Base-by-base conservation (phyloP, 2,113 vertebrate genomes). In the Hucho hucho region DNA sequence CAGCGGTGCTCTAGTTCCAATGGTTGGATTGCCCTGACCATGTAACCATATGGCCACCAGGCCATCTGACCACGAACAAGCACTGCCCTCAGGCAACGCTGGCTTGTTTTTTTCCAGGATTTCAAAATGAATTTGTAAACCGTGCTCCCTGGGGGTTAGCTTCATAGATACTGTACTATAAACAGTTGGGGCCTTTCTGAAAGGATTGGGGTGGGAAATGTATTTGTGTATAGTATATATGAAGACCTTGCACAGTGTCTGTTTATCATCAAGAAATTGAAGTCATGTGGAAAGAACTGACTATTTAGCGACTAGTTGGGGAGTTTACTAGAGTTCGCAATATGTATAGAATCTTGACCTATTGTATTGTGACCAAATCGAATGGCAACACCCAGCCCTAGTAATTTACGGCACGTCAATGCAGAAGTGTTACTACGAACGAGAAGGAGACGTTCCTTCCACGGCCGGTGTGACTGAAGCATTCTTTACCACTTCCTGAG, bases 401-500 rank as follows among this genome's bases (percentile, higher is more conserved):
- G 73, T 74, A 2, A 74, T 70, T 53, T 16, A 53, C 78, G 47
- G 63, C 53, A 79, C 32, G 53, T 67, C 72, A 80, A 77, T 76
- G 78, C 67, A 78, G 26, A 86, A 69, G 65, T 65, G 46, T 24
- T 43, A 43, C 9, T 43, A 43, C 37, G 37, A 12, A 43, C 9
- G 9, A 43, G 37, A 43, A 43, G 37, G 43, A 70, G 75, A 46
- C 63, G 75, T 72, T 86, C 79, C 72, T 83, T 89, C 79, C 53
- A 59, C 43, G 46, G 37, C 75, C 32, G 64, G 46, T 75, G 69
- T 75, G 78, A 86, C 82, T 80, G 71, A 85, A 83, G 84, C 81
- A 90, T 86, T 90, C 87, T 85, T 85, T 7, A 75, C 82, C 25
- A 76, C 86, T 93, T 93, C 93, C 92, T 43, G 37, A 43, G 9